These are phyloP conservation scores for Polietes domitor DNA, from an alignment of 2,888 invertebrate genomes.

Conservation along the genomic window DNA sequence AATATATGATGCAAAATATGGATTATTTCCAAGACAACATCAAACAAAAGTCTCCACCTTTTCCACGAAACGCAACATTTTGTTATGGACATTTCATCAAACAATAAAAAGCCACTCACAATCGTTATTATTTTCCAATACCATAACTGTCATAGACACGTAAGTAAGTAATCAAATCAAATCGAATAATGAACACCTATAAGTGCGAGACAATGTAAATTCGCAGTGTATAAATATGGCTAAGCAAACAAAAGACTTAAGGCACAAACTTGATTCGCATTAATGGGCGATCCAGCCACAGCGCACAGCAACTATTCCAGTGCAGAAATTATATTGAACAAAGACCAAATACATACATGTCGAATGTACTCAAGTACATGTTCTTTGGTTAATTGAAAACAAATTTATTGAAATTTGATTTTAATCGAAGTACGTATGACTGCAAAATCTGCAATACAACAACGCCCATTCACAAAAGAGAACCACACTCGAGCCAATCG, in stretches of 20 bases:
- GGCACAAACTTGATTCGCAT: neutral
- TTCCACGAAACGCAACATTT: no score
- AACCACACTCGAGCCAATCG: neutral
- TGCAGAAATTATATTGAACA: neutral
- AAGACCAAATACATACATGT: conserved; percentile 21
- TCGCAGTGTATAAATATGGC: neutral
- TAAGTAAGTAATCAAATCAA: no score
- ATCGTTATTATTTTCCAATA: neutral
- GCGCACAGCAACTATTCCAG: no score
- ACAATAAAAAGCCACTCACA: neutral
- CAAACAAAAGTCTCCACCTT: no score
- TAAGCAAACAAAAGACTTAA: conserved; percentile 27
- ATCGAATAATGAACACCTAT: neutral
- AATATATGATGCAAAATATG: no score
- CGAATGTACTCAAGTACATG: neutral
- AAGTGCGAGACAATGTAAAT: neutral
- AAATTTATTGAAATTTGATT: conserved; percentile 39
- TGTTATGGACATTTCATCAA: neutral
- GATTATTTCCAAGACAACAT: no score
- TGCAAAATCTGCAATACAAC: neutral
- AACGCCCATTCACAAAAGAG: neutral
- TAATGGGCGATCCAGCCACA: neutral
- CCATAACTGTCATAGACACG: neutral
- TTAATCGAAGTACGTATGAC: neutral
- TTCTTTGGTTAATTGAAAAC: conserved; percentile 14